phyloP scores from a whole-genome alignment of 2,113 vertebrate species.

The Microtus montanus region DNA sequence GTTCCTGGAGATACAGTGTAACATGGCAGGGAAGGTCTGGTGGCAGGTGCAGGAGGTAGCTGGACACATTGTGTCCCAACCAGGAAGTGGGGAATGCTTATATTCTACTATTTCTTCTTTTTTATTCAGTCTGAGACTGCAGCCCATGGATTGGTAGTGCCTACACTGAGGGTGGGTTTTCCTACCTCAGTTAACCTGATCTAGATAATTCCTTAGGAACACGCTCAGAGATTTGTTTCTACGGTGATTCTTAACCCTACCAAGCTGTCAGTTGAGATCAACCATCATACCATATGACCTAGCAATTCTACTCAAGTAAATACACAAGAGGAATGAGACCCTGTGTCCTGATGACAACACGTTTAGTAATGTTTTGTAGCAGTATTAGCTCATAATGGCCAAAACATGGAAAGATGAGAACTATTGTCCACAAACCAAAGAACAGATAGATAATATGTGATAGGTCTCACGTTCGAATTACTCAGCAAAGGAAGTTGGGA shows the following conservation, averaged over 20 bases:
- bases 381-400: not conserved
- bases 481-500: not conserved
- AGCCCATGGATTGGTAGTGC: not conserved
- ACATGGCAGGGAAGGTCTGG: not conserved
- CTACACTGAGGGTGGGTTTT: not conserved
- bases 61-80: not conserved
- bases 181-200: not conserved
- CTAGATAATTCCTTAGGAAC: not conserved
- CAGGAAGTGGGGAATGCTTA: not conserved
- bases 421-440: not conserved
- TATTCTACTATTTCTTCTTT: not conserved
- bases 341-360: not conserved
- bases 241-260: not conserved
- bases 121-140: not conserved
- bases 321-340: conserved; percentile 9
- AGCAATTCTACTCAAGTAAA: not conserved
- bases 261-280: too few species aligned
- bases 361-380: not conserved
- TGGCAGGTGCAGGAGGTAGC: not conserved
- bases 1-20: not conserved
- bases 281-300: not conserved
- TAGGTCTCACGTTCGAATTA: not conserved
- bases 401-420: fast-evolving
- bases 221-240: not conserved
- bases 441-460: not conserved